Conservation (phyloP, 2,797 vertebrate species). For the Tarsius wallacei region DNA sequence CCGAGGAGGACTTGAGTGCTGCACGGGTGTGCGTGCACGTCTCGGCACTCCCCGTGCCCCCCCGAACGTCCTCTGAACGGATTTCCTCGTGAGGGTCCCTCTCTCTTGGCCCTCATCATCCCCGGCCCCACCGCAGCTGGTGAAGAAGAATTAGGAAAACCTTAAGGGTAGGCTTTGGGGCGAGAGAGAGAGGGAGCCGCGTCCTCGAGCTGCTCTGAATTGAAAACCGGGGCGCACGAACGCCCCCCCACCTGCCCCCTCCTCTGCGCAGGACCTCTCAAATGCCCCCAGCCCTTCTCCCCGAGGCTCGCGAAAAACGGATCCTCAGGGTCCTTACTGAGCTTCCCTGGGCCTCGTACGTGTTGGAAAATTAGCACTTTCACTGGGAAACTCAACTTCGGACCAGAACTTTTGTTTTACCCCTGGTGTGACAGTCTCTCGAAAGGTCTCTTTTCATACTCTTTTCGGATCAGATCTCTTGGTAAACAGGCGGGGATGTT, state of each 20-base stretch:
- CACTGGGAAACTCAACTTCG: conserved; percentile 38
- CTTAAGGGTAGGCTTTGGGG: conserved; percentile 72
- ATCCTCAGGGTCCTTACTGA: not conserved
- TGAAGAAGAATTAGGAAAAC: conserved; percentile 77
- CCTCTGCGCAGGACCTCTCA: not conserved
- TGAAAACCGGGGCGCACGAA: not conserved
- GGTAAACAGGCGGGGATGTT: conserved; percentile 49
- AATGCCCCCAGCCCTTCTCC: not conserved
- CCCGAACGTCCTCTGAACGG: not conserved
- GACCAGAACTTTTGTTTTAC: conserved; percentile 64
- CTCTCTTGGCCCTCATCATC: not conserved
- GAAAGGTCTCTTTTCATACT: conserved; percentile 42
- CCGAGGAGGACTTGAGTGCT: not conserved
- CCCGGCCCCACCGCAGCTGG: not conserved
- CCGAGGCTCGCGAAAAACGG: not conserved
- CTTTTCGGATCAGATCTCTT: conserved; percentile 41
- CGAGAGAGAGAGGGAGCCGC: conserved; percentile 78
- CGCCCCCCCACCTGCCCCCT: not conserved
- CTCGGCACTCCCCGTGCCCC: rapidly evolving
- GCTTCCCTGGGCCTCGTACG: not conserved
- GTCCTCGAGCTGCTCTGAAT: conserved; percentile 5
- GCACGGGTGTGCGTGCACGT: rapidly evolving
- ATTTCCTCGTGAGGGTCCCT: not conserved
- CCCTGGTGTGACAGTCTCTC: not conserved
- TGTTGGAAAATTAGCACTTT: conserved; percentile 1